A percentile compares a stretch with the other conserved stretches of the same genome.
phyloP scores from a whole-genome alignment of 2,797 vertebrate species.

The Steatocranus sp. region DNA sequence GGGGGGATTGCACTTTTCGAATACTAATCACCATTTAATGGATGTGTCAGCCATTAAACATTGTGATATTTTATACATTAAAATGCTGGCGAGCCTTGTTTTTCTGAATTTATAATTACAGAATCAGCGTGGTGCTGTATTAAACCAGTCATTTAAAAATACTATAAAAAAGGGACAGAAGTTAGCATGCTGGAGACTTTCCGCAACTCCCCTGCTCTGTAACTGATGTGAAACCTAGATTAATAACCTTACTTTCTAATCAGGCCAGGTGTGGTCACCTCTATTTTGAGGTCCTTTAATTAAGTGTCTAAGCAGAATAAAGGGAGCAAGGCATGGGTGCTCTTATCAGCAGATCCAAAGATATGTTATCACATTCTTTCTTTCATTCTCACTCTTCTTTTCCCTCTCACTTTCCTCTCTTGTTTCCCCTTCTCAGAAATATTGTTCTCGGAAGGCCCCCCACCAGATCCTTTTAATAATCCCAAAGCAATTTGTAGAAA shows the following conservation, averaged over 20 bases:
- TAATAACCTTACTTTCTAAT: conserved; percentile 41
- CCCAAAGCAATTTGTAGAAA: conserved; percentile 60
- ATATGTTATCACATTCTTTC: conserved; percentile 21
- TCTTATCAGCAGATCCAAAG: conserved; percentile 32
- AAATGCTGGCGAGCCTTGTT: not conserved
- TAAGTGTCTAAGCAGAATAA: conserved; percentile 24
- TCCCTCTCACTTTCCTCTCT: not conserved
- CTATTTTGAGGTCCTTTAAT: conserved; percentile 45
- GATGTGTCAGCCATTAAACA: not conserved
- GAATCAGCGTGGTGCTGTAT: not conserved
- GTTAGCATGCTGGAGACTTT: not conserved
- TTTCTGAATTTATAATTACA: not conserved
- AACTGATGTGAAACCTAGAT: conserved; percentile 32
- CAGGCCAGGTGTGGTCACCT: conserved; percentile 34
- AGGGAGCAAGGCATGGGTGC: not conserved
- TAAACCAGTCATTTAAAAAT: not conserved
- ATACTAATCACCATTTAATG: not conserved
- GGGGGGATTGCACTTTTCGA: not conserved
- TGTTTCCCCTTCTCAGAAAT: not conserved
- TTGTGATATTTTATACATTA: not conserved
- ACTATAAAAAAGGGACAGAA: not conserved
- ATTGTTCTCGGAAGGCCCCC: conserved; percentile 38
- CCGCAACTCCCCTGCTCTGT: not conserved
- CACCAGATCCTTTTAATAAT: conserved; percentile 56
- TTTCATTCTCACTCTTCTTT: not conserved